A percentile compares a stretch with the other conserved stretches of the same genome.
Conservation (phyloP, 2,888 invertebrate species). For the Agrochola circellaris region DNA sequence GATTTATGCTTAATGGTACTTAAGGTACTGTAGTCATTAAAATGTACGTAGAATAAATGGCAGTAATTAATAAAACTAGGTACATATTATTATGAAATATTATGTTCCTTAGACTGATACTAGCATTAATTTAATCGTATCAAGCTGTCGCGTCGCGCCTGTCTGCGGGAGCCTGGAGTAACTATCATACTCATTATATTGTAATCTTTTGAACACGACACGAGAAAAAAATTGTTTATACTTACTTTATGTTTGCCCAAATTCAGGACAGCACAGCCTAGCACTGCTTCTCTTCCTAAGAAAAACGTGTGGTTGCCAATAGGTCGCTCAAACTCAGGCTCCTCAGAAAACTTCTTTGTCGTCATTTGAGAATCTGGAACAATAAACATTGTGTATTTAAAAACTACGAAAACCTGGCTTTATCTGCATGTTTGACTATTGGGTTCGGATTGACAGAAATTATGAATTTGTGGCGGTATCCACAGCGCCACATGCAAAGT, state of each 20-base stretch:
- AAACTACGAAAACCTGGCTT: not conserved
- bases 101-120: not conserved
- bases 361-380: slow-evolving; percentile 91
- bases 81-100: not conserved
- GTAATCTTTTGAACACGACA: not conserved
- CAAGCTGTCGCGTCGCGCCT: too few species aligned
- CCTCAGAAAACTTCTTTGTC: slow-evolving; percentile 89
- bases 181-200: not conserved
- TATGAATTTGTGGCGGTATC: not conserved
- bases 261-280: slow-evolving; percentile 92
- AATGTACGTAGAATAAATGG: not conserved
- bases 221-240: not conserved
- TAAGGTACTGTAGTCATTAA: not conserved
- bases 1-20: too few species aligned
- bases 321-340: slow-evolving; percentile 91
- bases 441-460: not conserved
- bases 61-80: too few species aligned
- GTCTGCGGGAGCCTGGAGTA: too few species aligned
- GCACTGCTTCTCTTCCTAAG: slow-evolving; percentile 91
- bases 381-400: slow-evolving; percentile 50
- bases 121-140: not conserved
- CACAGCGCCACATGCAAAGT: too few species aligned
- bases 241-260: slow-evolving; percentile 92
- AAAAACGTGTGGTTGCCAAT: slow-evolving; percentile 92
- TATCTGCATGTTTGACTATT: not conserved